A percentile compares a stretch with the other conserved stretches of the same genome.
phyloP scores from a whole-genome alignment of 2,888 invertebrate genomes.

The Agrilus biguttatus region DNA sequence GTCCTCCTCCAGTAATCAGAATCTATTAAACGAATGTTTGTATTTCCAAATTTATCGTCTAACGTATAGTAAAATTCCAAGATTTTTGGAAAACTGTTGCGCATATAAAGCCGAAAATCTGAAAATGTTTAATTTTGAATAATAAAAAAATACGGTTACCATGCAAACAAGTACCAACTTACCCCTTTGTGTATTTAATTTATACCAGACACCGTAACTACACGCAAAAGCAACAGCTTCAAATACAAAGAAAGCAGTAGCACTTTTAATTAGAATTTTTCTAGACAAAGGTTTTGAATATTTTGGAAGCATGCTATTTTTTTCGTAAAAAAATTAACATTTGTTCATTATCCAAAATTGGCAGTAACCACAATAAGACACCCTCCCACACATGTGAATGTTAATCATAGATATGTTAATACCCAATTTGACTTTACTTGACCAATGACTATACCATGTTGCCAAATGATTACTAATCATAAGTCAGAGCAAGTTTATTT shows the following conservation, averaged over 20 bases:
- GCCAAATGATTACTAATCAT: too few relatives aligned
- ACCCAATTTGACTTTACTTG: too few relatives aligned
- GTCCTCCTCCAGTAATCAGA: constrained; percentile 37
- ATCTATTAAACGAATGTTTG: constrained; percentile 37
- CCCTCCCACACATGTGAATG: too few relatives aligned
- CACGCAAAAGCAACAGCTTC: constrained; percentile 45
- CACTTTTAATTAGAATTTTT: constrained; percentile 37
- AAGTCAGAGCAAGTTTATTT: too few relatives aligned
- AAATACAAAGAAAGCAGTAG: constrained; percentile 39
- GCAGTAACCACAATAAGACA: too few relatives aligned
- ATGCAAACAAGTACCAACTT: constrained; percentile 17
- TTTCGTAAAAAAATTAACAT: too few relatives aligned
- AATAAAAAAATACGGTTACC: constrained; percentile 3
- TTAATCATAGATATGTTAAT: too few relatives aligned
- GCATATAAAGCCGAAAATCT: constrained; percentile 59
- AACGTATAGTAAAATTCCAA: constrained; percentile 55
- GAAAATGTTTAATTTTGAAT: constrained; percentile 20
- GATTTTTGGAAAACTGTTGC: constrained; percentile 47
- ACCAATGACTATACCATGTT: too few relatives aligned
- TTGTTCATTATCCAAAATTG: too few relatives aligned
- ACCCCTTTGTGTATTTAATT: constrained; percentile 59
- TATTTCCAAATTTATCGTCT: constrained; percentile 46
- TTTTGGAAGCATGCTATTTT: constrained; percentile 45
- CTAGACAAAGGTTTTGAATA: constrained; percentile 40
- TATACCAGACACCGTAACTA: constrained; percentile 50